These are phyloP conservation scores for Poecilobothrus nobilitatus DNA, from an alignment of 2,888 invertebrate species.

Conservation along the genomic window DNA sequence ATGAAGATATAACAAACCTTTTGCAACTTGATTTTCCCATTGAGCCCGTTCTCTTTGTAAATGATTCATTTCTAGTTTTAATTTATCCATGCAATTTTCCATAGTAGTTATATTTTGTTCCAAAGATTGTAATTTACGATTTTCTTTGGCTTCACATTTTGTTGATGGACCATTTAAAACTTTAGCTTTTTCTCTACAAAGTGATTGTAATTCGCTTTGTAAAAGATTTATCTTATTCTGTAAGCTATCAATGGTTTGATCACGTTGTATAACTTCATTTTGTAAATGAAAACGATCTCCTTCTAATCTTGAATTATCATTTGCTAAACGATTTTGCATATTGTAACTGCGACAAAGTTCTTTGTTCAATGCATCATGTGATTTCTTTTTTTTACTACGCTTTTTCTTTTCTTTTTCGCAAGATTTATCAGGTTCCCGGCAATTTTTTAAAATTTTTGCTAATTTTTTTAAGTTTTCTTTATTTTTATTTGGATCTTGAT, in stretches of 20 bases:
- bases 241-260: conserved; percentile 20
- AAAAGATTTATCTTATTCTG: conserved; percentile 21
- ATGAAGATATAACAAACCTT: no score
- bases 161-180: conserved; percentile 11
- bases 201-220: conserved; percentile 16
- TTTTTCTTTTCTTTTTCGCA: conserved; percentile 42
- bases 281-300: conserved; percentile 48
- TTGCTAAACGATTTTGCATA: conserved; percentile 47
- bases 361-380: not conserved
- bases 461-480: no score
- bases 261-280: conserved; percentile 19
- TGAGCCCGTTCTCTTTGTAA: conserved; percentile 19
- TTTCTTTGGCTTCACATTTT: conserved; percentile 15
- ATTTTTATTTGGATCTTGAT: no score
- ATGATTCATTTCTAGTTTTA: conserved; percentile 19
- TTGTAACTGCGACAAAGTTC: conserved; percentile 50
- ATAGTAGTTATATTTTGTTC: conserved; percentile 19
- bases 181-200: not conserved
- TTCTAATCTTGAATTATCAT: conserved; percentile 59
- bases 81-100: conserved; percentile 16
- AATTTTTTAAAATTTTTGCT: conserved; percentile 2
- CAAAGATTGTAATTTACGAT: conserved; percentile 12
- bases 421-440: conserved; percentile 36
- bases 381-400: not conserved
- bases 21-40: not conserved